Conservation (phyloP, 2,797 vertebrate species). For the Peromyscus aztecus region DNA sequence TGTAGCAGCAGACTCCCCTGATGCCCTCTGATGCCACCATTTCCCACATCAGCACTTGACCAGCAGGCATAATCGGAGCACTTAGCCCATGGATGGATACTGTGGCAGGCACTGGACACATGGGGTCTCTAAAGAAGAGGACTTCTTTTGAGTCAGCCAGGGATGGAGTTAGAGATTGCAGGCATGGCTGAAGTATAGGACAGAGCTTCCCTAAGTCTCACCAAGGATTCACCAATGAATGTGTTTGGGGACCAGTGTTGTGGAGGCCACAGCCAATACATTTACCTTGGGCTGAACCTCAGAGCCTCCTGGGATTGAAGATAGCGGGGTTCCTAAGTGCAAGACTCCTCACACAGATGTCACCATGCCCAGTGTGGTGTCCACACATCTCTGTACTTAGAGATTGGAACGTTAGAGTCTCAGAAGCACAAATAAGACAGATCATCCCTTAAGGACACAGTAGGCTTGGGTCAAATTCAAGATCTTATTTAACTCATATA, state of each 20-base stretch:
- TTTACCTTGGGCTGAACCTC: not conserved
- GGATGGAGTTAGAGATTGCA: not conserved
- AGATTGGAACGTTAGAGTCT: not conserved
- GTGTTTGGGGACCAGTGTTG: no score
- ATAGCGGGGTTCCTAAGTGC: accelerated
- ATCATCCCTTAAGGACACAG: not conserved
- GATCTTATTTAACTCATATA: no score
- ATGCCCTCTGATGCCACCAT: accelerated
- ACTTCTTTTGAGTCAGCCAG: no score
- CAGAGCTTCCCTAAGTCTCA: not conserved
- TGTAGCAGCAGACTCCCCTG: no score
- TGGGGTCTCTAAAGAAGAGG: not conserved
- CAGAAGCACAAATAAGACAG: no score
- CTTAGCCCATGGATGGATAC: accelerated
- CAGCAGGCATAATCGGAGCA: accelerated
- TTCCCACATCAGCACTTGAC: accelerated
- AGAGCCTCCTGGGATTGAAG: not conserved
- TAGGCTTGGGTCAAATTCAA: not conserved
- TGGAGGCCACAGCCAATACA: no score
- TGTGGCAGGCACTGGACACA: accelerated
- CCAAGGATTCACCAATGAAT: no score
- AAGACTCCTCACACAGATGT: no score
- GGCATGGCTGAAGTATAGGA: not conserved
- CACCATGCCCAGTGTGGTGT: accelerated
- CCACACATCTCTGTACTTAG: no score